phyloP scores from a whole-genome alignment of 2,888 invertebrate genomes.

The Schizaphis graminum region DNA sequence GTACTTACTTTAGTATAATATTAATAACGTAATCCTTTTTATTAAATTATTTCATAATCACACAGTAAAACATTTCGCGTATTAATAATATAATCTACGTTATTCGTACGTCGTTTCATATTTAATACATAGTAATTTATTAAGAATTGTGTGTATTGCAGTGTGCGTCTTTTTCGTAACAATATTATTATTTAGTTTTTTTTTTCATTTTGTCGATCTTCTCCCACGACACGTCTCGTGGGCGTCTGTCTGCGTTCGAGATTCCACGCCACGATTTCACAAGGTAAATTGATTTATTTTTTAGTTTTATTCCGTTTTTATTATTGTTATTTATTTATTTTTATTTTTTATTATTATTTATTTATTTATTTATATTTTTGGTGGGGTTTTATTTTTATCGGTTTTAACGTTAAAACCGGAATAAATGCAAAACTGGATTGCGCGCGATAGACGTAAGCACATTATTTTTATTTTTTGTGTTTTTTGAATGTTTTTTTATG shows the following conservation, averaged over 20 bases:
- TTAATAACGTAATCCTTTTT: background rate
- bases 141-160: background rate
- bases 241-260: conserved; percentile 32
- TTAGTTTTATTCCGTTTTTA: background rate
- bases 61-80: background rate
- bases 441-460: background rate
- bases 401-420: conserved; percentile 35
- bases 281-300: conserved; percentile 60
- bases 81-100: background rate
- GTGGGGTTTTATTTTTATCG: background rate
- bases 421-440: conserved; percentile 33
- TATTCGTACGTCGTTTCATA: background rate
- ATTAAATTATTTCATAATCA: background rate
- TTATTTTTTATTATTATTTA: background rate
- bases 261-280: conserved; percentile 45
- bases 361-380: background rate
- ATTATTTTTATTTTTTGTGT: conserved; percentile 24
- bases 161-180: conserved; percentile 14
- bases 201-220: background rate
- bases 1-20: background rate
- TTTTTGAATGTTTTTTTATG: background rate
- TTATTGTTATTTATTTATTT: conserved; percentile 22
- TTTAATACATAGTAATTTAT: background rate
- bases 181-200: conserved; percentile 26
- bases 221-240: conserved; percentile 48